These are phyloP conservation scores for Exocentrus adspersus DNA, from an alignment of 2,888 invertebrate species.

Conservation along the genomic window DNA sequence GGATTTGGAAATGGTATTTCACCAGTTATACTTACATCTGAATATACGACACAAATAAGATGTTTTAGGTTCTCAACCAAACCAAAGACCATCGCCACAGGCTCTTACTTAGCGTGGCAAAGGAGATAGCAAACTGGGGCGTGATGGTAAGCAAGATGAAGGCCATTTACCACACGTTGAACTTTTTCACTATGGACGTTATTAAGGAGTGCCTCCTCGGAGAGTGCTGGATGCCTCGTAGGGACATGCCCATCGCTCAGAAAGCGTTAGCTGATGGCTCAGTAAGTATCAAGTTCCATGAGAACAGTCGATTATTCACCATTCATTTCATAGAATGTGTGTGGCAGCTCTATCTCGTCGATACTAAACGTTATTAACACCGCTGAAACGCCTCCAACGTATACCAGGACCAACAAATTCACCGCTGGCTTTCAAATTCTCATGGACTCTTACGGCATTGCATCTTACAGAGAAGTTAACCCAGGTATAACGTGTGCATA, in stretches of 20 bases:
- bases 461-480: constrained; percentile 78
- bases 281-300: constrained; percentile 63
- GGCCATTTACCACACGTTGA: constrained; percentile 80
- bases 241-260: constrained; percentile 77
- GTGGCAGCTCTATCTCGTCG: constrained; percentile 79
- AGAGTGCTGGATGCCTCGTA: constrained; percentile 79
- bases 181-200: constrained; percentile 78
- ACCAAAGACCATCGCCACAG: constrained; percentile 89
- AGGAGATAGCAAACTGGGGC: constrained; percentile 89
- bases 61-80: constrained; percentile 83
- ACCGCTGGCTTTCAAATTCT: constrained; percentile 79
- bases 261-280: constrained; percentile 84
- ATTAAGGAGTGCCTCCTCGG: constrained; percentile 77
- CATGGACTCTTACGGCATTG: constrained; percentile 80
- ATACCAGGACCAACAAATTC: constrained; percentile 78
- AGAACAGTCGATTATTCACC: too few species aligned
- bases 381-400: constrained; percentile 76
- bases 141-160: constrained; percentile 83
- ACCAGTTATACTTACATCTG: too few species aligned
- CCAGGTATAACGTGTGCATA: too few species aligned
- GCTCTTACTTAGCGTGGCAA: constrained; percentile 84
- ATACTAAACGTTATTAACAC: constrained; percentile 77
- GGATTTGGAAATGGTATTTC: constrained; percentile 85
- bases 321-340: constrained; percentile 59
- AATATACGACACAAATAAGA: too few species aligned